Evolutionary conservation across 2,113 vertebrate genomes (phyloP), one percentile per base, ranked within the genome.

Genomic region (Corapipo altera): DNA sequence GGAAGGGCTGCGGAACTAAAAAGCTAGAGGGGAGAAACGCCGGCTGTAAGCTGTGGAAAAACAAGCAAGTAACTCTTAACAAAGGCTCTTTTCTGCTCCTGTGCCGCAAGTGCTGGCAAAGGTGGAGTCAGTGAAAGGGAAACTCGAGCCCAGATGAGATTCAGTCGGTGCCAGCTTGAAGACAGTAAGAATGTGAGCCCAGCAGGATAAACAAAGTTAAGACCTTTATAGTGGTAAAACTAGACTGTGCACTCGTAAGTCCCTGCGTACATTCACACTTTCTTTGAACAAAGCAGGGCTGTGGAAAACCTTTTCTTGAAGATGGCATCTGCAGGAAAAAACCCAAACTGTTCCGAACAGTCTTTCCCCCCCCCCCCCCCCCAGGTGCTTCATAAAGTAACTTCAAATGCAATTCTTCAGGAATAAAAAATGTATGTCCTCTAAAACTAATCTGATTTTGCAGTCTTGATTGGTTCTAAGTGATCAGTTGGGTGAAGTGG

Each of bases 71-170:
- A 28, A 24, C 48, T 32, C 18, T 9, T 58, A 37, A 91, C 87
- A 95, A 87, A 88, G 77, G 74, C 54, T 51, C 78, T 79, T 66
- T 91, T 85, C 73, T 87, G 39, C 48, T 70, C 9, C 70, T 10
- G 22, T 61, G 58, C 44, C 5, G 2, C 1, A 51, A 21, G 72
- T 44, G 74, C 85, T 79, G 77, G 1, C 74, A 83, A 20, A 91
- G 70, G 75, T 90, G 55, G 43, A 49, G 55, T 19, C 18, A 1
- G 35, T 33, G 87, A 43, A 59, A 66, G 49, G 23, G 87, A 49
- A 88, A 88, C 76, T 43, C 20, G 57, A 93, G n/a, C 58, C 77
- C 58, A 1, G 4, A 28, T 11, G 83, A 54, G 67, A 51, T 80
- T 62, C 32, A 4, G 46, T 24, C 26, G 26, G 30, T 95, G 84